Conservation (phyloP, 2,888 invertebrate species). For the Pyrocoelia pectoralis region DNA sequence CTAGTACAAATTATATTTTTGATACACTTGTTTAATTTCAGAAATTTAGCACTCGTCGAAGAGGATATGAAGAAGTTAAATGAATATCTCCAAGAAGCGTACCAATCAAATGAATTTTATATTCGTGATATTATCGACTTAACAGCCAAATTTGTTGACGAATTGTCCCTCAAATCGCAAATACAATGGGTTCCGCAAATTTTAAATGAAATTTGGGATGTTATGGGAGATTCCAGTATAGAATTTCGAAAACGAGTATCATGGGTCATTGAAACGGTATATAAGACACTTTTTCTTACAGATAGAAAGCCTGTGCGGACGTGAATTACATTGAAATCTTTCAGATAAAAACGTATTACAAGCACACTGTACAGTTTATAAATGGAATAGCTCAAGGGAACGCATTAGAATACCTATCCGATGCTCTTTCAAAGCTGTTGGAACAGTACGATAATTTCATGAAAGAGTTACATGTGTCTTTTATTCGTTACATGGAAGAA, state of each 20-base stretch:
- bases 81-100: constrained; percentile 76
- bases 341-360: constrained; percentile 73
- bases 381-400: constrained; percentile 78
- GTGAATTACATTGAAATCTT: constrained; percentile 42
- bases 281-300: no score
- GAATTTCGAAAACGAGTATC: constrained; percentile 78
- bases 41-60: constrained; percentile 74
- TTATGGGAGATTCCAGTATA: constrained; percentile 85
- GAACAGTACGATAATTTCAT: constrained; percentile 82
- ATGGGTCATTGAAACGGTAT: constrained; percentile 74
- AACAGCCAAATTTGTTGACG: constrained; percentile 75
- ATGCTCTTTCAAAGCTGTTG: constrained; percentile 72
- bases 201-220: constrained; percentile 82
- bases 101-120: constrained; percentile 84
- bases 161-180: constrained; percentile 78
- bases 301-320: no score
- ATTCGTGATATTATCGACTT: constrained; percentile 79
- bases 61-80: constrained; percentile 76
- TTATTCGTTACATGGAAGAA: constrained; percentile 75
- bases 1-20: background rate
- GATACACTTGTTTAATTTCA: no score
- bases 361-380: constrained; percentile 73
- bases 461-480: constrained; percentile 76
- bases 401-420: constrained; percentile 75
- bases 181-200: constrained; percentile 82